Base-by-base conservation (phyloP, 2,888 invertebrate genomes). In the Acanthosoma haemorrhoidale region DNA sequence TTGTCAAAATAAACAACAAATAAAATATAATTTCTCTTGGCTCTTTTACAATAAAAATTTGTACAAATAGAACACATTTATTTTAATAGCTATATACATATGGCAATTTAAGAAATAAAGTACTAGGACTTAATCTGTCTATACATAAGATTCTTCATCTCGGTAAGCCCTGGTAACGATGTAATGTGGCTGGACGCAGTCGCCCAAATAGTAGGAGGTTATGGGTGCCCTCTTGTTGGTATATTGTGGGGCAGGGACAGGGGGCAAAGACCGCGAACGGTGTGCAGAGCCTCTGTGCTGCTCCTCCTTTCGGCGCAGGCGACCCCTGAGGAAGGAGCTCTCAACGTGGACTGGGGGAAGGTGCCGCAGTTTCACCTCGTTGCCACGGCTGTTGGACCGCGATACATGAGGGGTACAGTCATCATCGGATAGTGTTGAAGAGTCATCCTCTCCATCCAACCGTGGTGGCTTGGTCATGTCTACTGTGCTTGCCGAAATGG, bases 261-360 rank as follows among this genome's bases (percentile, higher is more conserved):
- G 43, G 73, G 71, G 73, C 77, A 71, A 76, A 75, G 74, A 70
- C 74, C 73, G 76, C 75, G 74, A 71, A 73, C 73, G 64, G 72
- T 73, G 59, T 68, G 71, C 71, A 77, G 76, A 32, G 75, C 74
- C 51, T 76, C 75, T 70, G 75, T 72, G 18, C 74, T 76, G 67
- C 76, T 78, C 71, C 77, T 75, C 21, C 76, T 75, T 68, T 76
- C 75, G 68, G 76, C 74, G 67, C 78, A 74, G 39, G 77, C 78
- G 13, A 76, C 75, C 64, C 75, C 77, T 60, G 68, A 75, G 21
- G 74, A 83, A 1, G 87, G 86, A 69, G 86, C 82, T 76, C 87
- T 86, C 79, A 85, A 86, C 1, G 86, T 86, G 34, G 85, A 82
- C 1, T 85, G 86, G 11, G 85, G 87, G 3, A 85, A 86, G 77